Base-by-base conservation (phyloP, 1,140 invertebrate genomes). In the Heliconius himera region DNA sequence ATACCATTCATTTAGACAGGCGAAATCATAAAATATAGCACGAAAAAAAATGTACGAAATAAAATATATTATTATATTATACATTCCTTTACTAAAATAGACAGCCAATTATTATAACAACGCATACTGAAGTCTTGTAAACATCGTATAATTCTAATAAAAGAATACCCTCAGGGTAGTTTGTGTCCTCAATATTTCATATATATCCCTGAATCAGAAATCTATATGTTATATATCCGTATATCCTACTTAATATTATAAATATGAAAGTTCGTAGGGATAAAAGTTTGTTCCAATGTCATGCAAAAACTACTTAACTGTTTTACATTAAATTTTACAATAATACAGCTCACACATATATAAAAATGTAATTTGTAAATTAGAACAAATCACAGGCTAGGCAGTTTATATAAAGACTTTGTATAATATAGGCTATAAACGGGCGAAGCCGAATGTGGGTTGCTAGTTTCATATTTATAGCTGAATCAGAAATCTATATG, bases 51-150 rank as follows among this genome's bases (percentile, higher is more conserved):
- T 66, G 13, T 29, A 66, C 60, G 26, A 29, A 66, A 29, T 26
- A 29, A 16, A 66, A 66, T 29, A 66, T 29, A 3, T 66, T 66
- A 29, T 66, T 66, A 66, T 66, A 66, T 66, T 66, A 66, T 66
- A 66, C 60, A 66, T 66, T 66, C 60, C 60, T 16, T 29, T 29
- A 29, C 11, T n/a, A n/a, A 66, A 66, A 66, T 66, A 26, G 60
- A 26, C 11, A 29, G 4, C 26, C 60, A 66, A 66, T 66, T 66
- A 66, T 66, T 66, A n/a, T 26, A 29, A 66, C 22, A 66, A 66
- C 60, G 60, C 60, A 29, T 29, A 66, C 9, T 66, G 60, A 29
- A 66, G 60, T 66, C 13, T 66, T 29, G 26, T 66, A 16, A 26
- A 13, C 60, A 66, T 22, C 26, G 4, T 66, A 66, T 26, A 66